These are phyloP conservation scores for Hormiphora californensis DNA, from an alignment of 37 sponge, comb jelly and placozoan genomes.

Conservation along the genomic window DNA sequence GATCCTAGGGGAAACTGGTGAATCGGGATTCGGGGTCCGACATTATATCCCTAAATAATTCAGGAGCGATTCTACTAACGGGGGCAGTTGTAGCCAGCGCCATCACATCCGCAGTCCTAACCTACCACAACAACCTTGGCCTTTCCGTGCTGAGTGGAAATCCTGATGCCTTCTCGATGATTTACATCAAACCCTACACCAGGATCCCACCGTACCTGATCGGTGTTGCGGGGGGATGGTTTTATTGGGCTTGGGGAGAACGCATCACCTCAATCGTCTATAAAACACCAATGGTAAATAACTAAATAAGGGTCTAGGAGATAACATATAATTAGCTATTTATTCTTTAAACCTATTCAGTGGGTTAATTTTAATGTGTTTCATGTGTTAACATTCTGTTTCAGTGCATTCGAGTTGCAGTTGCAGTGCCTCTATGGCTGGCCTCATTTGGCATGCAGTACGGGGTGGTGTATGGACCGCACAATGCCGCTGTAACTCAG, in stretches of 20 bases:
- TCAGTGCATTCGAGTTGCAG: not conserved
- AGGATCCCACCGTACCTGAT: slow-evolving; percentile 26
- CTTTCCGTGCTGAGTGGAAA: not conserved
- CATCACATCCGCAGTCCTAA: not conserved
- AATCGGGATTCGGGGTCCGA: too few relatives aligned
- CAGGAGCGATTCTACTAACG: not conserved
- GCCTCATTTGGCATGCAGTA: not conserved
- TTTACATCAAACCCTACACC: not conserved
- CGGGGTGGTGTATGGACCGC: not conserved
- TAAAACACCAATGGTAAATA: too few relatives aligned
- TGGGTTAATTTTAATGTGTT: too few relatives aligned
- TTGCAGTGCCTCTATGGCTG: not conserved
- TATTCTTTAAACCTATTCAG: too few relatives aligned
- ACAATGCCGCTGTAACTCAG: not conserved
- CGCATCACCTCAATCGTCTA: not conserved
- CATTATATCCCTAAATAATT: too few relatives aligned
- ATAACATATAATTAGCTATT: too few relatives aligned
- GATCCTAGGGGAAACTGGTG: too few relatives aligned
- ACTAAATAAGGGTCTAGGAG: too few relatives aligned
- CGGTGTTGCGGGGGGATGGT: slow-evolving; percentile 9
- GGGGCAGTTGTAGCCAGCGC: not conserved
- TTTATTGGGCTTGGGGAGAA: not conserved
- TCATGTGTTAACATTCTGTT: not conserved
- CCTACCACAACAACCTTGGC: slow-evolving; percentile 20
- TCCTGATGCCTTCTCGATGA: not conserved